A percentile compares a stretch with the other conserved stretches of the same genome.
These are phyloP conservation scores for Momotus momota DNA, from an alignment of 2,797 vertebrate genomes.

Conservation along the genomic window DNA sequence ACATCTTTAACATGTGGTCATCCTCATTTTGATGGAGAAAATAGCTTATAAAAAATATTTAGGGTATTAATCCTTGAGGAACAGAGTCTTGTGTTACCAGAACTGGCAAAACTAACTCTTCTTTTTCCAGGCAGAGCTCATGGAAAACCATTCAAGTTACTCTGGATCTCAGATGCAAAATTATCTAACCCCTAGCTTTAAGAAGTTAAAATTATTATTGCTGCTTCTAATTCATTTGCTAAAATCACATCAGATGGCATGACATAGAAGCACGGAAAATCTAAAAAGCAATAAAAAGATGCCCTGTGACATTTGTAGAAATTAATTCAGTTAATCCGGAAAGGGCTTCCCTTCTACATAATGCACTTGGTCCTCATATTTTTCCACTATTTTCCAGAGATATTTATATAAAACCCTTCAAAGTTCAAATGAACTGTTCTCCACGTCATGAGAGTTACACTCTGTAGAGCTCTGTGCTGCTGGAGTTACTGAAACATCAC, in stretches of 20 bases:
- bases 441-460: rapidly evolving
- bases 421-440: not conserved
- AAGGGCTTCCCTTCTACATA: not conserved
- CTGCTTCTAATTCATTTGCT: not conserved
- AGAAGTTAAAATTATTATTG: not conserved
- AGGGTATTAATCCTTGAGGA: not conserved
- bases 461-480: not conserved
- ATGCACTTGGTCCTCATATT: not conserved
- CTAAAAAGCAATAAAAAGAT: not conserved
- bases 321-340: not conserved
- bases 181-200: not conserved
- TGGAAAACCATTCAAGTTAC: not conserved
- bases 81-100: not conserved
- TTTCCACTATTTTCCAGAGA: not conserved
- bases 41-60: not conserved
- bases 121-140: not conserved
- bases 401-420: not conserved
- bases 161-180: not conserved
- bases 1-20: not conserved
- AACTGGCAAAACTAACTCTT: not conserved
- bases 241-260: not conserved
- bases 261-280: not conserved
- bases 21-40: not conserved
- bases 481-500: not conserved
- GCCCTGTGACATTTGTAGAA: not conserved